Conservation (phyloP, 2,113 vertebrate species). For the Lophotis ruficrista region DNA sequence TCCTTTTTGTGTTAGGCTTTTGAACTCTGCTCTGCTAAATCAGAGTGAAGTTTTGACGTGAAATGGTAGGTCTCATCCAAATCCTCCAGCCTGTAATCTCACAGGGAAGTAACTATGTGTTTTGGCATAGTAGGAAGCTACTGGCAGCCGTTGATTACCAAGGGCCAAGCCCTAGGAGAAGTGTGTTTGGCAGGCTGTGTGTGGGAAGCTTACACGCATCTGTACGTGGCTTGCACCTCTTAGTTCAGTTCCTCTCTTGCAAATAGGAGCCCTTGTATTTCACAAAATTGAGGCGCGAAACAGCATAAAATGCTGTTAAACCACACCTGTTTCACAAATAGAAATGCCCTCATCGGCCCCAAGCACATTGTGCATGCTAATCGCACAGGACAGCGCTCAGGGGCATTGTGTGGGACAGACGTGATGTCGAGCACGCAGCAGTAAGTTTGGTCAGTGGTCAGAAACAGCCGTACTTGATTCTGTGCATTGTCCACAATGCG, state of each 20-base stretch:
- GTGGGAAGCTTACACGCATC: background rate
- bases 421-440: background rate
- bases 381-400: background rate
- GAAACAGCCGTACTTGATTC: background rate
- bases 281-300: background rate
- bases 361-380: background rate
- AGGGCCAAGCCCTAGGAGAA: background rate
- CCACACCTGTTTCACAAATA: background rate
- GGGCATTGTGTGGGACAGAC: background rate
- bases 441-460: background rate
- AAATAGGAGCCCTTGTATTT: background rate
- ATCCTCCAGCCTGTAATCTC: background rate
- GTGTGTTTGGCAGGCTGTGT: background rate
- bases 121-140: background rate
- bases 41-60: background rate
- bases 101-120: background rate
- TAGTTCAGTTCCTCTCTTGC: background rate
- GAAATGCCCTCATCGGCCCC: background rate
- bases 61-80: background rate
- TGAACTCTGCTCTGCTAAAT: background rate
- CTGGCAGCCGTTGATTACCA: background rate
- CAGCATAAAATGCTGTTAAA: background rate
- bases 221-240: background rate
- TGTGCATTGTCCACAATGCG: background rate
- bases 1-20: background rate